Conservation (phyloP, 2,888 invertebrate species). For the Standfussiana lucernea region DNA sequence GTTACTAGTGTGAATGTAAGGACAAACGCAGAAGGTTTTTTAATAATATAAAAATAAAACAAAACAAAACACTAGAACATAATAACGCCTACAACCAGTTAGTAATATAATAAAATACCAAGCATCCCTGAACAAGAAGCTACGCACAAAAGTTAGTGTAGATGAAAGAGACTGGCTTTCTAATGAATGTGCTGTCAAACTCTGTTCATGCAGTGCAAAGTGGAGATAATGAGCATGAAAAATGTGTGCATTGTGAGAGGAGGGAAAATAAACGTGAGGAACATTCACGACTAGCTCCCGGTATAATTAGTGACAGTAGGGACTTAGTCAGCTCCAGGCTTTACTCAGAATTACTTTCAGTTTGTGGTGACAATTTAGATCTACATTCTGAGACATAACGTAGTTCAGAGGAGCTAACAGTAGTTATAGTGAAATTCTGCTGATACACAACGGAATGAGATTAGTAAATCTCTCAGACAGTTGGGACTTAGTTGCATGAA, state of each 20-base stretch:
- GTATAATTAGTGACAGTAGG: neutral
- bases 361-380: constrained; percentile 4
- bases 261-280: constrained; percentile 27
- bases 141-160: constrained; percentile 23
- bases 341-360: neutral
- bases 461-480: constrained; percentile 36
- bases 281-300: constrained; percentile 22
- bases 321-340: constrained; percentile 5
- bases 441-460: constrained; percentile 9
- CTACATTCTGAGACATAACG: neutral
- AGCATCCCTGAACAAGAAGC: constrained; percentile 25
- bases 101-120: constrained; percentile 6
- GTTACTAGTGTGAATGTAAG: constrained; percentile 4
- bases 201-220: constrained; percentile 50
- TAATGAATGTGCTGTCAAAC: constrained; percentile 57
- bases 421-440: constrained; percentile 1
- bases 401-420: neutral
- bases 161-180: constrained; percentile 31
- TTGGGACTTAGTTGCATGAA: constrained; percentile 19
- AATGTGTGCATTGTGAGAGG: constrained; percentile 45
- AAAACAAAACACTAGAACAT: neutral
- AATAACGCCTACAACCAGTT: constrained; percentile 8
- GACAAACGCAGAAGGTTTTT: neutral
- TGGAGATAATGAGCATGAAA: constrained; percentile 59
- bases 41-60: too few relatives aligned